Base-by-base conservation (phyloP, 2,797 vertebrate genomes). In the Myotis daubentonii region DNA sequence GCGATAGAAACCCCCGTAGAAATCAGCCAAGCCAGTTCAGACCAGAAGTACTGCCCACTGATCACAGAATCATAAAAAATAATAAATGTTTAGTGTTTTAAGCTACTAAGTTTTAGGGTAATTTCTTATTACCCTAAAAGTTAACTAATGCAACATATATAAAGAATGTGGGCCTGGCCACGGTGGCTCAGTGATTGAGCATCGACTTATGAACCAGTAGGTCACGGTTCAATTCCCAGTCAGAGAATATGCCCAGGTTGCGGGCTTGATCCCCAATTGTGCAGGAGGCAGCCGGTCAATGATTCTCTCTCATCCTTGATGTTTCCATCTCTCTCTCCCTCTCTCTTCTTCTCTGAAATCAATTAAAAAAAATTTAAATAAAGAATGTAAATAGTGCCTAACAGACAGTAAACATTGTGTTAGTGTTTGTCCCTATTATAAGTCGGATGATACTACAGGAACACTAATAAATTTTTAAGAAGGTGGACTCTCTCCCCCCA, bases 71-170 rank as follows among this genome's bases (percentile, higher is more conserved):
- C 12, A 13, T 36, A n/a, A 92, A 13, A 89, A 90, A 38, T 22
- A 70, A 80, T 22, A 81, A 66, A 78, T n/a, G 13, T n/a, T 68
- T 80, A 28, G 57, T 68, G 47, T 74, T 66, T 88, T 49, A 78
- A 92, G 66, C 19, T 60, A 87, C 44, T 79, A 92, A 89, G 25
- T 95, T 92, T 86, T 84, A 94, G 57, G 36, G 47, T 22, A 79
- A 65, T 74, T 89, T 85, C 12, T 85, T 60, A 95, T 19, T 38
- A 38, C 38, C 38, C 38, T 38, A 91, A 41, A 88, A 84, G 6
- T 47, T 38, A 96, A 85, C 53, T 47, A 57, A 70, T 10, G 20
- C 13, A 76, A 72, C n/a, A 86, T 41, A 33, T 20, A 60, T 30
- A 60, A 60, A 60, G 57, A 60, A 60, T 28, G 57, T 28, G 57